These are phyloP conservation scores for Eufriesea mexicana DNA, from an alignment of 1,140 invertebrate genomes.

Conservation along the genomic window DNA sequence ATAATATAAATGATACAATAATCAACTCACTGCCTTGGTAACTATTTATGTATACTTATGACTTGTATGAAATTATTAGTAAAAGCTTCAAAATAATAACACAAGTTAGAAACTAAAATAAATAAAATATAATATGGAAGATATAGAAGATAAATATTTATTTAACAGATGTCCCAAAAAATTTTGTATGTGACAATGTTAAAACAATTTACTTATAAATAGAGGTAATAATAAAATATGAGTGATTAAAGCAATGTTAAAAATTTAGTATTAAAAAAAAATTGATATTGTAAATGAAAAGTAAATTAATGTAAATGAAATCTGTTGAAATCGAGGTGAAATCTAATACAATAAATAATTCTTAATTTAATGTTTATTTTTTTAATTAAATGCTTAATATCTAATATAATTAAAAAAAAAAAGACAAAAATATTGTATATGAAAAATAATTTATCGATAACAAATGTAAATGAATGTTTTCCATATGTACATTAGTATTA, in stretches of 20 bases:
- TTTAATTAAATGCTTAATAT: too few relatives aligned
- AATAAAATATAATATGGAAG: background rate
- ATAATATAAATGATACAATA: constrained; percentile 26
- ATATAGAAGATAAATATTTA: background rate
- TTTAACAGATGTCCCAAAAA: background rate
- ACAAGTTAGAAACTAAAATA: too few relatives aligned
- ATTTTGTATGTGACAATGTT: too few relatives aligned
- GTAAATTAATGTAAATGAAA: too few relatives aligned
- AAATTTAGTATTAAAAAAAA: too few relatives aligned
- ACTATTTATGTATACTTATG: background rate
- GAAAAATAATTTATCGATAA: background rate
- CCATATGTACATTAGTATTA: background rate
- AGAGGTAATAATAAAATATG: too few relatives aligned
- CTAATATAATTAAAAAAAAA: background rate
- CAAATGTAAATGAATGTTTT: background rate
- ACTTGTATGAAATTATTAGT: background rate
- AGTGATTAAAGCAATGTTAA: too few relatives aligned
- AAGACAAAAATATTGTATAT: background rate
- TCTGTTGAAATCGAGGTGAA: too few relatives aligned
- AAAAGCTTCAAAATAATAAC: background rate
- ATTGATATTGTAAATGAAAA: too few relatives aligned
- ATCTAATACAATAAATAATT: background rate
- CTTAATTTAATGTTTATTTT: too few relatives aligned
- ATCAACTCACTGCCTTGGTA: constrained; percentile 32
- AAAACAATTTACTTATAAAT: background rate